Conservation (phyloP, 2,113 vertebrate species). For the Siniperca knerii region DNA sequence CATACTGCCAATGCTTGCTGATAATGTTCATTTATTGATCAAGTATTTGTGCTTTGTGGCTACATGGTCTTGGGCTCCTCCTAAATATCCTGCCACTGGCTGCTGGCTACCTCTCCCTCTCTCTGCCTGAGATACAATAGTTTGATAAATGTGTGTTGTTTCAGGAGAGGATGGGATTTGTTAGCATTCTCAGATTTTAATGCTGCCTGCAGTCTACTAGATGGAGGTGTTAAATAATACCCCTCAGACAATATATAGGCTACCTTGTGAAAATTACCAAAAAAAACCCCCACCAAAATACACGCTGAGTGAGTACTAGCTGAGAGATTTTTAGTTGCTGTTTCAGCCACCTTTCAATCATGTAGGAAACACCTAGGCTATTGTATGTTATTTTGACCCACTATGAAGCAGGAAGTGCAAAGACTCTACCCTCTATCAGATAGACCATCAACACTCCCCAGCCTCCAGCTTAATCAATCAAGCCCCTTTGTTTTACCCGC, state of each 20-base stretch:
- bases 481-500: background rate
- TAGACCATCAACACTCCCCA: background rate
- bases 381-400: background rate
- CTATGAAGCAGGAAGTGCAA: slow-evolving; percentile 1
- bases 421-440: background rate
- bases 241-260: too few relatives aligned
- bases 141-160: slow-evolving; percentile 27
- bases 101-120: background rate
- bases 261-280: background rate
- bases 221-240: background rate
- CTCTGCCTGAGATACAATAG: background rate
- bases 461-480: background rate
- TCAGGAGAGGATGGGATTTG: slow-evolving; percentile 1
- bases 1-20: background rate
- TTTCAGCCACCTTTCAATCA: background rate
- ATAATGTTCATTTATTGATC: slow-evolving; percentile 22
- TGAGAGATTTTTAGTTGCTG: slow-evolving; percentile 2
- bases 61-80: background rate
- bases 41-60: slow-evolving; percentile 8
- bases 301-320: background rate
- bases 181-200: slow-evolving; percentile 2
- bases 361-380: background rate
- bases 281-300: background rate
- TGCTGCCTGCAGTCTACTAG: background rate
- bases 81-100: background rate